phyloP scores from a whole-genome alignment of 2,797 vertebrate genomes.

The Lates japonicus region DNA sequence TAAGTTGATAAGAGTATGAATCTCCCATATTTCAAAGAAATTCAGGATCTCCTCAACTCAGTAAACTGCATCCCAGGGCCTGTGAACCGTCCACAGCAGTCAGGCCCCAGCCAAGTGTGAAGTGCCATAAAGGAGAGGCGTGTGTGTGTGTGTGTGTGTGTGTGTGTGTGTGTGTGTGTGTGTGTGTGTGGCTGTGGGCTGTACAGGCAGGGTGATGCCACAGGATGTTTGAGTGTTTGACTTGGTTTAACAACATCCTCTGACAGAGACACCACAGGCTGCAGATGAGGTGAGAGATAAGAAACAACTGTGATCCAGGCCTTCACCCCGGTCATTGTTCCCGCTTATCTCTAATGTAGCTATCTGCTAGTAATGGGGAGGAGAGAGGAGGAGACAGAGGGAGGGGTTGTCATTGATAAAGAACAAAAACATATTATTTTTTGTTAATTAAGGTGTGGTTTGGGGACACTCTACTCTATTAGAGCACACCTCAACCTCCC shows the following conservation, averaged over 20 bases:
- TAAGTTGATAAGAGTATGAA: neutral
- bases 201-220: conserved; percentile 71
- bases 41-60: conserved; percentile 14
- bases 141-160: conserved; percentile 37
- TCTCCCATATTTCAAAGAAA: neutral
- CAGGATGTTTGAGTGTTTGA: conserved; percentile 90
- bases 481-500: neutral
- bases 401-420: conserved; percentile 64
- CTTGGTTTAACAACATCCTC: conserved; percentile 90
- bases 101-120: conserved; percentile 71
- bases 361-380: conserved; percentile 79
- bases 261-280: conserved; percentile 83
- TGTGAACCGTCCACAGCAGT: conserved; percentile 56
- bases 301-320: conserved; percentile 78
- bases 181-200: conserved; percentile 31
- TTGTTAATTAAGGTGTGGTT: conserved; percentile 52
- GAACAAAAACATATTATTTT: conserved; percentile 58
- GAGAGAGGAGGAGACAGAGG: conserved; percentile 66
- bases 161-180: conserved; percentile 48
- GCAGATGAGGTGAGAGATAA: conserved; percentile 86
- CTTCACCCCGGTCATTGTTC: conserved; percentile 81
- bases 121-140: conserved; percentile 65
- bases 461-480: conserved; percentile 16
- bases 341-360: conserved; percentile 83
- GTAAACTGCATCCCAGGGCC: conserved; percentile 40